phyloP scores from a whole-genome alignment of 2,888 invertebrate genomes.

The Drosophila lacicola region DNA sequence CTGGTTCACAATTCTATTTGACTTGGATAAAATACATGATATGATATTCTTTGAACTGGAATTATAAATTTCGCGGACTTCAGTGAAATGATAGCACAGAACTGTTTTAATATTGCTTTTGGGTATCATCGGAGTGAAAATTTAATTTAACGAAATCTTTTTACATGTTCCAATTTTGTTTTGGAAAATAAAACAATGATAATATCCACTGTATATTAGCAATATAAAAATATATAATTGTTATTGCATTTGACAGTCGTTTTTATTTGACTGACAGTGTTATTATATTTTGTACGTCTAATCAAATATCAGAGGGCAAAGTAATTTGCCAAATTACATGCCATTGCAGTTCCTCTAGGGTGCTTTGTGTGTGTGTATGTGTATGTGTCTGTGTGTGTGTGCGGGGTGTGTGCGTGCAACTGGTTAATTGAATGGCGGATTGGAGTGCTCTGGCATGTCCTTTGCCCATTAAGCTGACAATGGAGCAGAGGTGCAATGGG shows the following conservation, averaged over 20 bases:
- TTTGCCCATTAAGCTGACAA: slow-evolving; percentile 55
- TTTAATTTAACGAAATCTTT: no score
- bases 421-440: slow-evolving; percentile 55
- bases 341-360: slow-evolving; percentile 46
- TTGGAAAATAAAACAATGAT: no score
- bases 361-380: slow-evolving; percentile 3
- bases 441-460: slow-evolving; percentile 54
- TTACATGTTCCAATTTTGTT: background rate
- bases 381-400: background rate
- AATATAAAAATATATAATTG: background rate
- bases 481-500: slow-evolving; percentile 5
- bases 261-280: slow-evolving; percentile 2
- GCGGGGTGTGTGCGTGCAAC: slow-evolving; percentile 18
- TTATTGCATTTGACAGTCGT: background rate
- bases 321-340: slow-evolving; percentile 69
- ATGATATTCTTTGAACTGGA: no score
- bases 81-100: no score
- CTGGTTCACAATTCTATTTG: background rate
- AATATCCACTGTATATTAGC: background rate
- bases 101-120: no score
- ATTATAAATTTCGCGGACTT: no score
- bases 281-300: slow-evolving; percentile 21
- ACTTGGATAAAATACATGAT: background rate
- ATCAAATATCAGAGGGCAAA: slow-evolving; percentile 18
- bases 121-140: no score